Evolutionary conservation across 2,888 invertebrate genomes (phyloP).

Genomic region (Athalia circularis): DNA sequence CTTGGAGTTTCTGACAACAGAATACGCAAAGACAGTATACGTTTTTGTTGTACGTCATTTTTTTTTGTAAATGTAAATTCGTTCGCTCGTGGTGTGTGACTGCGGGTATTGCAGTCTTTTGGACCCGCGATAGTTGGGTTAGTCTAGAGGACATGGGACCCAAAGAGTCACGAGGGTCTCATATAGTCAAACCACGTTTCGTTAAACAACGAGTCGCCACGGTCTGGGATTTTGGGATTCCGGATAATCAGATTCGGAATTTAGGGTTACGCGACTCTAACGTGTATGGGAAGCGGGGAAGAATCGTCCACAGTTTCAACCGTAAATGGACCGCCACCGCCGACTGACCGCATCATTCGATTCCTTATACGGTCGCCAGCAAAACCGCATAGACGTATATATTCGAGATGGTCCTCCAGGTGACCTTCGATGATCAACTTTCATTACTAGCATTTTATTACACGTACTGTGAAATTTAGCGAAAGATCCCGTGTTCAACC

Average conservation of each 20-base stretch:
- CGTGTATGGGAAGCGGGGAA: background rate
- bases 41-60: too few species aligned
- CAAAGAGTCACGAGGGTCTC: background rate
- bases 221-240: conserved; percentile 38
- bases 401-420: background rate
- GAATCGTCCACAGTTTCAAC: background rate
- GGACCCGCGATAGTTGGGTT: background rate
- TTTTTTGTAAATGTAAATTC: too few species aligned
- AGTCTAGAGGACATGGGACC: background rate
- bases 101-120: too few species aligned
- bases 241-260: conserved; percentile 41
- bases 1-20: too few species aligned
- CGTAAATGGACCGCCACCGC: conserved; percentile 4
- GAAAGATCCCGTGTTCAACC: too few species aligned
- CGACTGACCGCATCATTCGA: conserved; percentile 37
- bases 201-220: conserved; percentile 35
- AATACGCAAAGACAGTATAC: too few species aligned
- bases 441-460: too few species aligned
- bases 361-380: conserved; percentile 9
- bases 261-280: conserved; percentile 23
- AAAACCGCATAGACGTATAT: background rate
- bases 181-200: conserved; percentile 30
- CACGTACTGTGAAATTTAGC: too few species aligned
- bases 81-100: too few species aligned
- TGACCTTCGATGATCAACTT: background rate